phyloP scores from a whole-genome alignment of 2,797 vertebrate species.

The Diplodus sargus region DNA sequence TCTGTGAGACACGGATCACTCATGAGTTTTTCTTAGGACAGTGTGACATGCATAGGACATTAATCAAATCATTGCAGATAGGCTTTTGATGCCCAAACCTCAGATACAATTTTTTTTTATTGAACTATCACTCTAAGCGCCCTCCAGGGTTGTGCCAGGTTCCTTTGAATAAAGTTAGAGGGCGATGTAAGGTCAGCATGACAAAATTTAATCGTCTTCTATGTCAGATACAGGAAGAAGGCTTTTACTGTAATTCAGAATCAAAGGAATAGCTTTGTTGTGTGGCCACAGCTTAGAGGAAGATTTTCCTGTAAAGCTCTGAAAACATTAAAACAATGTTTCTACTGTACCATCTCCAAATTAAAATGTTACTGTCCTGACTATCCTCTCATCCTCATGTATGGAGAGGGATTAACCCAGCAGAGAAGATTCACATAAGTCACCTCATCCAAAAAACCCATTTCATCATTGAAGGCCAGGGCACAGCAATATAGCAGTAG shows the following conservation, averaged over 20 bases:
- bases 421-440: conserved; percentile 69
- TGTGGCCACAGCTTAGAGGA: conserved; percentile 77
- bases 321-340: conserved; percentile 82
- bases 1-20: neutral
- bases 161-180: conserved; percentile 64
- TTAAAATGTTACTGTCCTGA: conserved; percentile 82
- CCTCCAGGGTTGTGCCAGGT: conserved; percentile 33
- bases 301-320: conserved; percentile 81
- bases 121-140: conserved; percentile 51
- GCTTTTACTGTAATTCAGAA: conserved; percentile 92
- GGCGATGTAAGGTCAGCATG: conserved; percentile 82
- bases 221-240: conserved; percentile 85
- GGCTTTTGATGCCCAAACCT: conserved; percentile 31
- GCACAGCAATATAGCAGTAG: neutral
- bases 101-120: no score
- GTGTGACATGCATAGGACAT: conserved; percentile 12
- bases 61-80: conserved; percentile 41
- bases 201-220: conserved; percentile 92
- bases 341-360: conserved; percentile 82
- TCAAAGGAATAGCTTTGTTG: conserved; percentile 76
- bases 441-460: conserved; percentile 56
- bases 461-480: conserved; percentile 55
- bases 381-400: conserved; percentile 76
- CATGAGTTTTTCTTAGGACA: conserved; percentile 6
- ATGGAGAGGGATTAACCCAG: conserved; percentile 76